Evolutionary conservation across 2,113 vertebrate species (phyloP).

Genomic region (Recurvirostra avosetta): DNA sequence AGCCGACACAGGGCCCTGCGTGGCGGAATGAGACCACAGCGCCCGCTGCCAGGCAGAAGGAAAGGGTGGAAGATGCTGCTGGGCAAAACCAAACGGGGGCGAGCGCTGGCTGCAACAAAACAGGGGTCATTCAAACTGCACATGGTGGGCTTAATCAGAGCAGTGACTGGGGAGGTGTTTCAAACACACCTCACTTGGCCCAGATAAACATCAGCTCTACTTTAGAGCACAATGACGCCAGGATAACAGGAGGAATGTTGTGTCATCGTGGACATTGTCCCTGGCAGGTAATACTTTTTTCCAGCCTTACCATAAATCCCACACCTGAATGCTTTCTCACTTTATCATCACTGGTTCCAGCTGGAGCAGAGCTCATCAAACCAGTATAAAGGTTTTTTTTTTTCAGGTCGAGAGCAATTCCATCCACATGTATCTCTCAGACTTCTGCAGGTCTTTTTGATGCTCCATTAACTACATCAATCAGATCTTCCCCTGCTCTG

Average conservation of each 20-base stretch:
- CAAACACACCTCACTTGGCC: fast-evolving
- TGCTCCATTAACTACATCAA: not conserved
- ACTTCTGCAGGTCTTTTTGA: not conserved
- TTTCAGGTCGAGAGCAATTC: not conserved
- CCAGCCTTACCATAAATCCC: not conserved
- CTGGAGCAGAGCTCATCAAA: not conserved
- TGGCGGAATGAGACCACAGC: fast-evolving
- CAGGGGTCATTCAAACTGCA: too few species aligned
- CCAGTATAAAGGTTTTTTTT: not conserved
- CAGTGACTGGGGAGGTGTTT: not conserved
- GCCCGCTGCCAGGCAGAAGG: not conserved
- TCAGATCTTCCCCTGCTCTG: not conserved
- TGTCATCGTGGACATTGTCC: conserved; percentile 80
- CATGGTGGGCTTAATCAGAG: fast-evolving
- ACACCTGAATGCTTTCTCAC: not conserved
- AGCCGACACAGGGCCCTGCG: not conserved
- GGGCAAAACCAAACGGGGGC: not conserved
- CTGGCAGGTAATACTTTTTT: conserved; percentile 75
- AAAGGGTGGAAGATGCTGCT: fast-evolving
- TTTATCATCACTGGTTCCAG: not conserved
- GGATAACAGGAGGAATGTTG: conserved; percentile 75
- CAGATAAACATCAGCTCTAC: not conserved
- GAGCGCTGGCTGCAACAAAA: too few species aligned
- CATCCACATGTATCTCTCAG: fast-evolving
- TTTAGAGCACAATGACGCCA: not conserved